Base-by-base conservation (phyloP, 2,888 invertebrate species). In the Polydrusus pterygomalis region DNA sequence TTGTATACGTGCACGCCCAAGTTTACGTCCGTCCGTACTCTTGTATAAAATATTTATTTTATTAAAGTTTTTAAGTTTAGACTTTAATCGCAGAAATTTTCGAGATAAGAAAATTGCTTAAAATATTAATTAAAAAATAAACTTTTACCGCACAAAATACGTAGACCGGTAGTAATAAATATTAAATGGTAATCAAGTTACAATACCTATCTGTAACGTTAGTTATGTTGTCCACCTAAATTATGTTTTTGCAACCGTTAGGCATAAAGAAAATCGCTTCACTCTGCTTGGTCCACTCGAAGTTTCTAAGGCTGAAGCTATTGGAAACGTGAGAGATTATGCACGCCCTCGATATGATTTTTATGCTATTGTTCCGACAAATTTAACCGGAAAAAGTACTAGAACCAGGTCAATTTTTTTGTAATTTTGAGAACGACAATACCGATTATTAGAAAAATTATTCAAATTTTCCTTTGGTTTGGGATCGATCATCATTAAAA, bases 311-410 rank as follows among this genome's bases (percentile, higher is more conserved):
- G 58, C 38, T 56, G 34, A 34, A 56, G 34, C 30, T 64, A 64
- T 64, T 47, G 34, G 34, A 64, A 64, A 30, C 64, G 64, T 64
- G 64, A 49, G 64, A 64, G 30, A 64, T 47, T 64, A 47, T 64
- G 30, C 64, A 64, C 64, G 64, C 64, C 64, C 34, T 30, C 64
- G 17, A 49, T 47, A 64, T 49, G 45, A 49, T 47, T 64, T 64
- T 49, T 64, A 47, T 47, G 47, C 64, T 15, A 64, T 64, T 64
- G 64, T 64, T 64, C 30, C 47, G 49, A 25, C 34, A 13, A 17
- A 49, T 64, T 64, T 49, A 49, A 47, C 64, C 47, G 64, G 49
- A 64, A 63, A 47, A 64, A 49, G 25, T 34, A 11, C 64, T 9
- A 45, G 49, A 64, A 64, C 64, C 47, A 47, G 64, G 64, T 64